Percentiles rank a stretch among this genome's conserved stretches.
Evolutionary conservation across 2,888 invertebrate genomes (phyloP).

Genomic region (Metellina segmentata): DNA sequence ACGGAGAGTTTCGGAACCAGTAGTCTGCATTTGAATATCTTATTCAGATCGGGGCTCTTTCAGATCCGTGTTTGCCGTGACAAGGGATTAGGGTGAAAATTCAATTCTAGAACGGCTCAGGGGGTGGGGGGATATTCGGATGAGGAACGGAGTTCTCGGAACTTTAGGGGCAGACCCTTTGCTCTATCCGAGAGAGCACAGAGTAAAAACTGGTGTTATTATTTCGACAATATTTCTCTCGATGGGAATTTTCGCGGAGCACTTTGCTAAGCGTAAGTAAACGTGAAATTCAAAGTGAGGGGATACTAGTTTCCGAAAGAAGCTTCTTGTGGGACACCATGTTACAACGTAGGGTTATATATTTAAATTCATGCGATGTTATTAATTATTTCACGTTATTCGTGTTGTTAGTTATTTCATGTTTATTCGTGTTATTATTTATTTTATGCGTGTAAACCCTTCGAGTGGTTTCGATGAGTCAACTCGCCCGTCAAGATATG

Average conservation of each 20-base stretch:
- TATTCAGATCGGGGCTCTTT: constrained; percentile 21
- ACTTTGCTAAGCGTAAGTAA: no score
- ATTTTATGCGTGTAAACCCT: no score
- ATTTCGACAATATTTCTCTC: background rate
- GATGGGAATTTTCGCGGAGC: background rate
- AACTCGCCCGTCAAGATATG: no score
- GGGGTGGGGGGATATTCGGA: background rate
- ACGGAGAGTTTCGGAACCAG: constrained; percentile 8
- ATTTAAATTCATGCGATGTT: no score
- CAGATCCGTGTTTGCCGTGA: background rate
- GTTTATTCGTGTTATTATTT: no score
- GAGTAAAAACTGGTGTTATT: background rate
- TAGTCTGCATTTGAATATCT: constrained; percentile 47
- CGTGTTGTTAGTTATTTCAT: no score
- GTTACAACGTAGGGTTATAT: no score
- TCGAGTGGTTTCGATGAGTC: no score
- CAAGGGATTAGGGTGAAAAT: background rate
- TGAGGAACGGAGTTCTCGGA: background rate
- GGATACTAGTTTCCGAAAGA: no score
- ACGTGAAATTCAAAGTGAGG: no score
- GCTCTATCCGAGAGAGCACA: background rate
- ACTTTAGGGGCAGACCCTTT: background rate
- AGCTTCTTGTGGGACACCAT: no score
- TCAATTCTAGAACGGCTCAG: background rate
- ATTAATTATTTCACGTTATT: no score